Evolutionary conservation across 2,888 invertebrate genomes (phyloP).

Genomic region (Leptodirus hochenwartii): DNA sequence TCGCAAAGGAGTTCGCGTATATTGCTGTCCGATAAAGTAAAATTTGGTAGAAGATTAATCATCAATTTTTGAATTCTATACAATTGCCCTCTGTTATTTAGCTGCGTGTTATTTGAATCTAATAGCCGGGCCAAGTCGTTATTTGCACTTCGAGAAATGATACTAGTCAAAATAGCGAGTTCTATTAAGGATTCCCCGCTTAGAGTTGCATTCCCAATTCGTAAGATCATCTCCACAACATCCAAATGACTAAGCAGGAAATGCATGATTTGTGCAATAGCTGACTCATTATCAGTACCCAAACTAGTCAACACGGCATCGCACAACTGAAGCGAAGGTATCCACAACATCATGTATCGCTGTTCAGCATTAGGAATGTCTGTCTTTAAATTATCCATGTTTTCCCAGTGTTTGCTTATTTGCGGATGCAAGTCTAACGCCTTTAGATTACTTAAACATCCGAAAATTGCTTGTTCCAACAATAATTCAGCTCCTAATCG

Average conservation of each 20-base stretch:
- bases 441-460: conserved; percentile 45
- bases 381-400: conserved; percentile 18
- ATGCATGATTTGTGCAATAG: conserved; percentile 61
- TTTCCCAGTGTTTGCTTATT: conserved; percentile 22
- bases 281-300: conserved; percentile 68
- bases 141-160: conserved; percentile 24
- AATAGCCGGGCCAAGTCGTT: conserved; percentile 22
- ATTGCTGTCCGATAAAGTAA: conserved; percentile 31
- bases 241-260: conserved; percentile 69
- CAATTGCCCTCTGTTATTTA: conserved; percentile 36
- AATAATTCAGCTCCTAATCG: conserved; percentile 46
- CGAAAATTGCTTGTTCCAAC: conserved; percentile 38
- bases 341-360: conserved; percentile 65
- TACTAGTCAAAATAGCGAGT: conserved; percentile 51
- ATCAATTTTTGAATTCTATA: conserved; percentile 55
- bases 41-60: conserved; percentile 55
- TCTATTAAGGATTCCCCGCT: conserved; percentile 51
- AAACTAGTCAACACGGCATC: conserved; percentile 66
- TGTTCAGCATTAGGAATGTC: conserved; percentile 45
- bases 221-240: conserved; percentile 57
- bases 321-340: conserved; percentile 66
- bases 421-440: conserved; percentile 61
- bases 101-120: conserved; percentile 24
- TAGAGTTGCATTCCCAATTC: conserved; percentile 47
- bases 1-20: conserved; percentile 24